Evolutionary conservation across 1,140 invertebrate species (phyloP), one percentile per base, ranked within the genome.

Genomic region (Bombus waltoni): DNA sequence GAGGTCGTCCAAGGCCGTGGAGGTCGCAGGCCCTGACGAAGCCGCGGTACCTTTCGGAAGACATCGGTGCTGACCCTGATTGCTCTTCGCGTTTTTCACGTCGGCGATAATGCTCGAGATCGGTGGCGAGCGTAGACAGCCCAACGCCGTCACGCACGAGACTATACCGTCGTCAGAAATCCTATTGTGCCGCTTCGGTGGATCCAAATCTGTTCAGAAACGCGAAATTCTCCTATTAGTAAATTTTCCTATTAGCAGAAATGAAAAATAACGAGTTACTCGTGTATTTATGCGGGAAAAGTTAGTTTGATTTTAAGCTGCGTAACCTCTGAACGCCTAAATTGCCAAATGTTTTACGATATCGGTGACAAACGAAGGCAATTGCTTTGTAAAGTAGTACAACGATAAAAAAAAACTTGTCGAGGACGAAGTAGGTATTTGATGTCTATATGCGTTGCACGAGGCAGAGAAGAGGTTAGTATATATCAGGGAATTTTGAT

Each of bases 1-100:
- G 82, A 99, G 96, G 95, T 99, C 98, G 91, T 98, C 97, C 91
- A 98, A 96, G 89, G 97, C 95, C 86, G 93, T 93, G 32, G 93
- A 92, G 82, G 90, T 92, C 10, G 85, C 66, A 73, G 82, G 68
- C 11, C 85, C 74, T 44, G 90, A 79, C 32, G 88, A 80, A 68
- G 90, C 35, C 22, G 87, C 62, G 81, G 77, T 78, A 80, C 77
- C 89, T 85, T 95, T 93, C 42, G 91, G 84, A 13, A 93, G 84
- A 72, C 92, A 94, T 92, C 94, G 92, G 74, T 94, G 94, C 68
- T 93, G 92, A n/a, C 81, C 86, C 78, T 92, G 90, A 76, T 85
- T 85, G 65, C 76, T 92, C 81, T 93, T 93, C n/a, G 90, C 88
- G 78, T 93, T 94, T 83, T 95, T 95, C 44, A 93, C 92, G 40